Evolutionary conservation across 2,797 vertebrate genomes (phyloP).

Genomic region (Rallus crepitans): DNA sequence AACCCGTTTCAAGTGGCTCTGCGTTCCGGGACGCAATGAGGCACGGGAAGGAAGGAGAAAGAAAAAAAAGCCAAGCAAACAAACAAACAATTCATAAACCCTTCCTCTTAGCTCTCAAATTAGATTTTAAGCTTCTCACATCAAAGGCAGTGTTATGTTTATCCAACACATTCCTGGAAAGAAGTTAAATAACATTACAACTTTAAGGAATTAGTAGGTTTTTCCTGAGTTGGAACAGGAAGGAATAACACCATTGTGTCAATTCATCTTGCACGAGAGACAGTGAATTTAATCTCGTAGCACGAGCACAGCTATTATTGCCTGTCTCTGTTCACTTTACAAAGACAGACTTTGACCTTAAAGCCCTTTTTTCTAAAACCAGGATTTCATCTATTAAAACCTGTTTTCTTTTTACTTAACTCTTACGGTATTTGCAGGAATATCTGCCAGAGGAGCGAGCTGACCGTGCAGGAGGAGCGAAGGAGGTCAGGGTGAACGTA

Average conservation of each 20-base stretch:
- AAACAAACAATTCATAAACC: neutral
- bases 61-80: neutral
- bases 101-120: neutral
- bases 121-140: neutral
- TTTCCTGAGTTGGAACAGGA: neutral
- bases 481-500: neutral
- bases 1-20: neutral
- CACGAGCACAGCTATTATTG: neutral
- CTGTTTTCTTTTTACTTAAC: conserved; percentile 31
- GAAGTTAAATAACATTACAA: neutral
- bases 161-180: neutral
- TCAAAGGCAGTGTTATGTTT: neutral
- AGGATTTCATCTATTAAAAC: conserved; percentile 41
- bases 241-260: neutral
- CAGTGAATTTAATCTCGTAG: conserved; percentile 2
- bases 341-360: conserved; percentile 46
- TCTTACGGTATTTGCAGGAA: neutral
- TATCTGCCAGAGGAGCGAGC: neutral
- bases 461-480: neutral
- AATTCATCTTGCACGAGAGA: neutral
- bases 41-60: neutral
- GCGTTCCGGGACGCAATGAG: neutral
- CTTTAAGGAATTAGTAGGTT: neutral
- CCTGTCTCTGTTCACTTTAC: neutral
- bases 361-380: neutral